These are phyloP conservation scores for Lacanobia wlatinum DNA, from an alignment of 2,888 invertebrate species.

Conservation along the genomic window DNA sequence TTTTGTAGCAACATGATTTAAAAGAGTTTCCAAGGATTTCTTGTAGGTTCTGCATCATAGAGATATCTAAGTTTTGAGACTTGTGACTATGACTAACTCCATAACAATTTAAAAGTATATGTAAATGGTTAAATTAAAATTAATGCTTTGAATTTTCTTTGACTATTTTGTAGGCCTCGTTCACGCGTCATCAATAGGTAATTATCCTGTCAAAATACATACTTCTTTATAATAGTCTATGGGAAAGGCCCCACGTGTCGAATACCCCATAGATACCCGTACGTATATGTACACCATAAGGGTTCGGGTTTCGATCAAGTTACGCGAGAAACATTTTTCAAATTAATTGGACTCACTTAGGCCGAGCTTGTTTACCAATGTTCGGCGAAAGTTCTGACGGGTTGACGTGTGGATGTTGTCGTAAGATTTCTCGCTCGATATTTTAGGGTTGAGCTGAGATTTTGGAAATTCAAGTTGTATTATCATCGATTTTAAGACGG, in stretches of 20 bases:
- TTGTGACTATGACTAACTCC: too few species aligned
- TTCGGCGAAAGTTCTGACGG: constrained; percentile 53
- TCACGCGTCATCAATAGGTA: neutral
- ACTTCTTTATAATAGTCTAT: neutral
- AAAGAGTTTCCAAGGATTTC: too few species aligned
- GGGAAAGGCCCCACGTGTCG: constrained; percentile 13
- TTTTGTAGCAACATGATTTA: too few species aligned
- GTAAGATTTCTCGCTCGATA: constrained; percentile 40
- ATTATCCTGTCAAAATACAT: neutral
- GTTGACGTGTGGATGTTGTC: constrained; percentile 50
- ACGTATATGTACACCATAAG: constrained; percentile 39
- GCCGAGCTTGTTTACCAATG: constrained; percentile 68
- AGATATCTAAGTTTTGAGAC: too few species aligned
- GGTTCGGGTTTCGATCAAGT: constrained; percentile 69
- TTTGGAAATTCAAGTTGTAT: neutral
- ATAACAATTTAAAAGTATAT: too few species aligned
- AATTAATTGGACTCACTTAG: constrained; percentile 73
- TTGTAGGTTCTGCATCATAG: too few species aligned
- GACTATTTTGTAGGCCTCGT: too few species aligned
- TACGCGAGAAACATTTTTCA: constrained; percentile 75
- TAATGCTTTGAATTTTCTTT: too few species aligned
- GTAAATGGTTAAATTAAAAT: too few species aligned
- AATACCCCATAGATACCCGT: neutral
- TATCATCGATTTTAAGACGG: too few species aligned
- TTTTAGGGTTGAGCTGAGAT: constrained; percentile 17